These are phyloP conservation scores for Galaxias olidus DNA, from an alignment of 2,797 vertebrate genomes.

Conservation along the genomic window DNA sequence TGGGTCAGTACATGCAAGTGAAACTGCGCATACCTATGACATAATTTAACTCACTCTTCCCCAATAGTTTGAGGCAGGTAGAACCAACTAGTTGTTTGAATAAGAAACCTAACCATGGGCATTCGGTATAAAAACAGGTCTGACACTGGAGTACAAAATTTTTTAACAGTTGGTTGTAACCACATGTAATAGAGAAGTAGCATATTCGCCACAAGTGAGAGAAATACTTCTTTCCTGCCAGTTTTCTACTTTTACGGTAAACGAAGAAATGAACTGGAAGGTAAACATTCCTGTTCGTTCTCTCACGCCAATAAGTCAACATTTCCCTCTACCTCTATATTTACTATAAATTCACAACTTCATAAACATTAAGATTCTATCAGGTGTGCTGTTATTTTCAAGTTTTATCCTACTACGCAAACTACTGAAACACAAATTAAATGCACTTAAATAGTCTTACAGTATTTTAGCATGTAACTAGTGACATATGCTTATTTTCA, in stretches of 20 bases:
- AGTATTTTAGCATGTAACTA: constrained; percentile 50
- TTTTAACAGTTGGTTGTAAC: constrained; percentile 53
- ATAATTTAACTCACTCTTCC: constrained; percentile 33
- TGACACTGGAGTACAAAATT: constrained; percentile 58
- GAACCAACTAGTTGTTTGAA: constrained; percentile 29
- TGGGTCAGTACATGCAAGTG: constrained; percentile 72
- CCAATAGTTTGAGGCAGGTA: constrained; percentile 3
- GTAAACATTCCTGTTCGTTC: constrained; percentile 26
- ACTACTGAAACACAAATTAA: not conserved
- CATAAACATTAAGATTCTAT: constrained; percentile 28
- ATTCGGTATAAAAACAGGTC: constrained; percentile 54
- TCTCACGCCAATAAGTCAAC: constrained; percentile 36
- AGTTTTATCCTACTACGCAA: constrained; percentile 45
- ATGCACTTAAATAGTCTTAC: not conserved
- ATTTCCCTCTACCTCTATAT: constrained; percentile 35
- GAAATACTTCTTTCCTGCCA: constrained; percentile 39
- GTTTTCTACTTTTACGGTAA: constrained; percentile 18
- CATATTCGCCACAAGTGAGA: constrained; percentile 43
- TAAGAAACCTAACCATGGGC: constrained; percentile 49
- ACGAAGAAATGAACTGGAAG: constrained; percentile 41
- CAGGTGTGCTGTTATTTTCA: constrained; percentile 56
- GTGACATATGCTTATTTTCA: constrained; percentile 40
- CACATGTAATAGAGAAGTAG: constrained; percentile 39
- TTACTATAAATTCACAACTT: constrained; percentile 48
- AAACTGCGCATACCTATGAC: constrained; percentile 68